These are phyloP conservation scores for Ranitomeya imitator DNA, from an alignment of 2,113 vertebrate species.

Conservation along the genomic window DNA sequence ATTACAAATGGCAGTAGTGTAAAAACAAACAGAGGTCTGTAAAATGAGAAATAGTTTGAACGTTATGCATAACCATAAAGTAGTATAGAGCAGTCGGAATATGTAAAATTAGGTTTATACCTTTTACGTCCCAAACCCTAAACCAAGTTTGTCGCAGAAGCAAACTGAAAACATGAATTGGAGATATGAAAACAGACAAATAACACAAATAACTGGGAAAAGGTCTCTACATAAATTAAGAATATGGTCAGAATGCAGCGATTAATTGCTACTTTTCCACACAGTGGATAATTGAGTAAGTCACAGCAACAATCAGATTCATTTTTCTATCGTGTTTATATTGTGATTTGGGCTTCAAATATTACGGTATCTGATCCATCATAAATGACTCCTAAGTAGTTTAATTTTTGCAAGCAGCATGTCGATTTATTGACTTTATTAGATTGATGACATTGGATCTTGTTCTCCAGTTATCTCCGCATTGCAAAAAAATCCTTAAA, in stretches of 20 bases:
- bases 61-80: constrained; percentile 27
- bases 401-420: neutral
- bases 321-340: too few relatives aligned
- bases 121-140: constrained; percentile 2
- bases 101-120: constrained; percentile 14
- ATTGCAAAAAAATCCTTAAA: too few relatives aligned
- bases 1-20: constrained; percentile 47
- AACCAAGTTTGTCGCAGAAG: neutral
- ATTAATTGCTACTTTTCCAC: too few relatives aligned
- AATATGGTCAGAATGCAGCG: neutral
- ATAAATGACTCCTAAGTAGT: neutral
- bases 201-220: neutral
- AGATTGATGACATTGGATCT: neutral
- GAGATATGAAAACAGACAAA: neutral
- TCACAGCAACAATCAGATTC: too few relatives aligned
- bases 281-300: too few relatives aligned
- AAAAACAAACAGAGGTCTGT: constrained; percentile 33
- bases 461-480: neutral
- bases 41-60: constrained; percentile 24
- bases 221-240: neutral
- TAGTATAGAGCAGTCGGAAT: constrained; percentile 31
- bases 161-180: neutral
- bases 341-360: too few relatives aligned
- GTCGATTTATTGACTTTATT: neutral
- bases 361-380: too few relatives aligned